phyloP scores from a whole-genome alignment of 37 sponge, comb jelly and placozoan species.

The Hexactinellida sp. region DNA sequence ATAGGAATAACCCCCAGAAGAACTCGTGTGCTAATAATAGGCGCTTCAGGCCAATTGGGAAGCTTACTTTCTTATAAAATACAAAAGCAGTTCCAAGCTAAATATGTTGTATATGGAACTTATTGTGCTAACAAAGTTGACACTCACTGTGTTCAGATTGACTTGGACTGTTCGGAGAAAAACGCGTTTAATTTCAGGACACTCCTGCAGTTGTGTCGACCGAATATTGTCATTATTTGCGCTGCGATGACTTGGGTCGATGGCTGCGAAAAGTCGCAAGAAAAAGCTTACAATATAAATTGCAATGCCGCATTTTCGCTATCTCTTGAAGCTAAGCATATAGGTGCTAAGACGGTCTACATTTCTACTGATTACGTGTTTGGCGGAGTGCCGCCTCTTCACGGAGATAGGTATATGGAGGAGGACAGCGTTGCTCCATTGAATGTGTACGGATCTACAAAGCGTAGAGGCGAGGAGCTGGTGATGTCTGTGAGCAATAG shows the following conservation, averaged over 20 bases:
- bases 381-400: not conserved
- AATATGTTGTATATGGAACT: not conserved
- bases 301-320: not conserved
- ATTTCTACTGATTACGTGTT: conserved; percentile 3
- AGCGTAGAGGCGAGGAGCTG: not conserved
- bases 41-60: conserved; percentile 2
- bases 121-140: not conserved
- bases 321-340: not conserved
- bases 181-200: not conserved
- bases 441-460: not conserved
- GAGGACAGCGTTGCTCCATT: not conserved
- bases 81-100: not conserved
- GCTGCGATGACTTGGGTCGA: conserved; percentile 10
- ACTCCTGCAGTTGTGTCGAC: not conserved
- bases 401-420: not conserved
- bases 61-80: not conserved
- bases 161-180: not conserved
- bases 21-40: not conserved
- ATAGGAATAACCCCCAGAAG: not conserved
- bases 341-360: not conserved
- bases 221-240: not conserved
- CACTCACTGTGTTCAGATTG: not conserved
- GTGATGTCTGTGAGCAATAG: not conserved
- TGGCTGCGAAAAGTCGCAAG: not conserved
- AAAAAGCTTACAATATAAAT: not conserved